These are phyloP conservation scores for Drosophila suzukii DNA, from an alignment of 1,140 invertebrate genomes.

Conservation along the genomic window DNA sequence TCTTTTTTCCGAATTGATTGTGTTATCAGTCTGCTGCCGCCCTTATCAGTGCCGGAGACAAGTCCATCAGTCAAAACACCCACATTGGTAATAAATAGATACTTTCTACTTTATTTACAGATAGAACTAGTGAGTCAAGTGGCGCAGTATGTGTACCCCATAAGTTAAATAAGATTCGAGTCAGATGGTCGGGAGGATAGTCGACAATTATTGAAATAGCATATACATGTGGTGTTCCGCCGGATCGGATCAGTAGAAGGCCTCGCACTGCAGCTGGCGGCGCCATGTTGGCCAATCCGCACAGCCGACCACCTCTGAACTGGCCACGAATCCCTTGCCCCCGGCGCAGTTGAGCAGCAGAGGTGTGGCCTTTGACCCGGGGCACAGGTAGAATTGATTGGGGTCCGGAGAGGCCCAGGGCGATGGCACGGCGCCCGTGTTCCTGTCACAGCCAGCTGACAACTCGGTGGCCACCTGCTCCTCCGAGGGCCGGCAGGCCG, in stretches of 20 bases:
- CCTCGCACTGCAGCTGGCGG: slow-evolving; percentile 68
- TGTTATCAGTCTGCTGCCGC: slow-evolving; percentile 9
- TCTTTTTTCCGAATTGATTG: not conserved
- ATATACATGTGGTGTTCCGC: not conserved
- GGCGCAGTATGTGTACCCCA: slow-evolving; percentile 22
- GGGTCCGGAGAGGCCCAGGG: slow-evolving; percentile 70
- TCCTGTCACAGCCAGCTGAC: slow-evolving; percentile 45
- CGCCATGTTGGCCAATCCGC: slow-evolving; percentile 74
- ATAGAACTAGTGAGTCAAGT: slow-evolving; percentile 26
- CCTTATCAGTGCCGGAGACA: slow-evolving; percentile 3
- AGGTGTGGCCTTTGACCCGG: slow-evolving; percentile 51
- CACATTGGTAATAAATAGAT: slow-evolving; percentile 19
- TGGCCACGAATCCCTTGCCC: slow-evolving; percentile 70
- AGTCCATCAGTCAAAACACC: not conserved
- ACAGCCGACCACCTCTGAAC: slow-evolving; percentile 60
- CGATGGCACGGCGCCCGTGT: slow-evolving; percentile 19
- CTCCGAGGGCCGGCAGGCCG: slow-evolving; percentile 58
- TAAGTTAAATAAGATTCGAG: slow-evolving; percentile 41
- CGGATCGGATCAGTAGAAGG: slow-evolving; percentile 65
- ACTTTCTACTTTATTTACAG: slow-evolving; percentile 37
- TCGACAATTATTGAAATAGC: slow-evolving; percentile 22
- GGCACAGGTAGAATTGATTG: slow-evolving; percentile 76
- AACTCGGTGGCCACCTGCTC: slow-evolving; percentile 20
- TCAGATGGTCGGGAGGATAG: not conserved
- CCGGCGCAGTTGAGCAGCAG: slow-evolving; percentile 58